Evolutionary conservation across 1,140 invertebrate species (phyloP), one percentile per base, ranked within the genome.

Genomic region (Dinoponera quadriceps): DNA sequence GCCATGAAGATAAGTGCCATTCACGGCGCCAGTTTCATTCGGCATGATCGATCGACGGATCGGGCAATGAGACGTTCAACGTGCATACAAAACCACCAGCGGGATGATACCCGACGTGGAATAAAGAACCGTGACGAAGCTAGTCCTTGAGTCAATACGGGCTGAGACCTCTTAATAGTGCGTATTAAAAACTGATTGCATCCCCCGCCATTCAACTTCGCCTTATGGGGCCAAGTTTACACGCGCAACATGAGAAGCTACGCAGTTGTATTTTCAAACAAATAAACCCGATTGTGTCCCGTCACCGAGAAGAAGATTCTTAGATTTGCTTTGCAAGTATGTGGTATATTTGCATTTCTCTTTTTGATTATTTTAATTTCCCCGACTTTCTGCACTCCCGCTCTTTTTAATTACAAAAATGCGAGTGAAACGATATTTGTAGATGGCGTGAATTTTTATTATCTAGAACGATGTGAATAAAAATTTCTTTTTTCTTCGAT

Each of bases 1-100:
- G 86, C 69, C 68, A 74, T n/a, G 51, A 69, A 54, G 75, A 85
- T 74, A 85, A 88, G 83, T 88, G 87, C 73, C 87, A 86, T 85
- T 89, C 81, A 86, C 55, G 81, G 88, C 84, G 88, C 84, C 84
- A 88, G 81, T 86, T 88, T 88, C 72, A 89, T 88, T 81, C 87
- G 33, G 59, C 49, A 57, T 83, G 86, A 88, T 85, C 86, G 86
- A 88, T 88, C 68, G 73, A 85, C 60, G 62, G 77, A 82, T 85
- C 83, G 9, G 18, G 25, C 85, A 87, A 88, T 60, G 72, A 82
- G 84, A 77, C 38, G 60, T 60, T 86, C 77, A 80, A 72, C 54
- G 55, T 22, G 51, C 85, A 57, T 57, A 72, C 65, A 66, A 85
- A 85, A 86, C 44, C 29, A 83, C 78, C 65, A 18, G 25, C 49